Conservation (phyloP, 2,797 vertebrate genomes). For the Silurus aristotelis region DNA sequence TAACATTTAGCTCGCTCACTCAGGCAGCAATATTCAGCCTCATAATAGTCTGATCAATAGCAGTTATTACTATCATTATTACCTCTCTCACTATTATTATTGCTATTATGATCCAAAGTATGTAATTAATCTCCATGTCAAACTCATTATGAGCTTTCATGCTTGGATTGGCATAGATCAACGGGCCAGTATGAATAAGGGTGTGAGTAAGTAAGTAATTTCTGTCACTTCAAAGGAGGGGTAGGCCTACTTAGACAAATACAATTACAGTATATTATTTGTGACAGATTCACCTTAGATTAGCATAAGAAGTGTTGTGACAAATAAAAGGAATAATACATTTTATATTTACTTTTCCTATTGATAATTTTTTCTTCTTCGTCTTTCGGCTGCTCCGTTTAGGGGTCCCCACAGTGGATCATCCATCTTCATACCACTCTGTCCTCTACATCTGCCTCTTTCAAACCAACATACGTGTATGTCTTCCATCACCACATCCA, state of each 20-base stretch:
- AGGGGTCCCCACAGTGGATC: too few relatives aligned
- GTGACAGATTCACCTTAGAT: too few relatives aligned
- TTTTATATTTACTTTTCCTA: background rate
- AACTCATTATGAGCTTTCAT: conserved; percentile 37
- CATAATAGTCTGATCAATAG: conserved; percentile 51
- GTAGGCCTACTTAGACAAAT: background rate
- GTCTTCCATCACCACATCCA: too few relatives aligned
- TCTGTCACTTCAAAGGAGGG: background rate
- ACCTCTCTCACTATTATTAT: conserved; percentile 42
- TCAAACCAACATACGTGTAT: too few relatives aligned
- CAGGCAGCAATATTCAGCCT: conserved; percentile 45
- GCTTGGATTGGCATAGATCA: conserved; percentile 38
- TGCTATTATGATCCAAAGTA: conserved; percentile 40
- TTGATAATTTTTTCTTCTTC: too few relatives aligned
- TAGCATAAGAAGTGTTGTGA: background rate
- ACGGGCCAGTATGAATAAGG: background rate
- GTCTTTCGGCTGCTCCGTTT: too few relatives aligned
- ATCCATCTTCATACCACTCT: too few relatives aligned
- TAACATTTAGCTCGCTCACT: conserved; percentile 50
- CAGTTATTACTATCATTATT: conserved; percentile 52
- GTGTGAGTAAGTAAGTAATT: conserved; percentile 8
- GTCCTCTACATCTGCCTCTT: too few relatives aligned
- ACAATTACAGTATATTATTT: too few relatives aligned
- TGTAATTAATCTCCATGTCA: conserved; percentile 45
- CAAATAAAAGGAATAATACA: background rate